phyloP scores from a whole-genome alignment of 2,797 vertebrate species.

The Macroramphosus scolopax region DNA sequence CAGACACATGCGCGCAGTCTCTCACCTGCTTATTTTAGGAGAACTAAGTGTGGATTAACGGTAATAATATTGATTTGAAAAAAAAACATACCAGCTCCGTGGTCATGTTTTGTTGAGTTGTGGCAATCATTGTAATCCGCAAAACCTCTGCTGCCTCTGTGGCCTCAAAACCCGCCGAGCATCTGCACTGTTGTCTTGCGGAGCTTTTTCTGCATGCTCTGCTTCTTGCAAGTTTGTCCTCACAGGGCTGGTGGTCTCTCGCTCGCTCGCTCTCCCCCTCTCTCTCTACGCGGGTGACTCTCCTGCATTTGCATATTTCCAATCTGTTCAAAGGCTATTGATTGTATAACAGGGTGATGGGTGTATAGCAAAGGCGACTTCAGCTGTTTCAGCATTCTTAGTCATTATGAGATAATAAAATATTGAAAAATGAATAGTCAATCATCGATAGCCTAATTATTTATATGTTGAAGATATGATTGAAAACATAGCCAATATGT shows the following conservation, averaged over 20 bases:
- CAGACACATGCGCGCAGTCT: slow-evolving; percentile 3
- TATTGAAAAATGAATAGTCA: no score
- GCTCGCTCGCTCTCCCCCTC: slow-evolving; percentile 31
- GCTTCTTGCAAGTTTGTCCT: slow-evolving; percentile 64
- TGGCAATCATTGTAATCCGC: slow-evolving; percentile 79
- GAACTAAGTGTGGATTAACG: background rate
- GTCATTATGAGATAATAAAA: background rate
- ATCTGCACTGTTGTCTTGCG: slow-evolving; percentile 52
- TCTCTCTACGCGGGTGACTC: slow-evolving; percentile 5
- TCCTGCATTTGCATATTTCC: slow-evolving; percentile 19
- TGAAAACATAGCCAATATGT: no score
- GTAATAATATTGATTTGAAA: no score
- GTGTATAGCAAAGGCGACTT: background rate
- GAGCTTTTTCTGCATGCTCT: slow-evolving; percentile 60
- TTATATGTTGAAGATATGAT: no score
- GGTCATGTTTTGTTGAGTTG: slow-evolving; percentile 84
- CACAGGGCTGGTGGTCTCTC: slow-evolving; percentile 33
- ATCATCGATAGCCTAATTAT: no score
- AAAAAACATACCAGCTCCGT: slow-evolving; percentile 77
- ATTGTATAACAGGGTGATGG: slow-evolving; percentile 42
- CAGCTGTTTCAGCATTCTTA: slow-evolving; percentile 12
- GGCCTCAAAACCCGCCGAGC: slow-evolving; percentile 40
- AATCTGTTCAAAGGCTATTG: slow-evolving; percentile 45
- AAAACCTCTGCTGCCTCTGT: slow-evolving; percentile 30
- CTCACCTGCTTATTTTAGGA: slow-evolving; percentile 8